Percentiles rank a stretch among this genome's conserved stretches.
Conservation (phyloP, 2,797 vertebrate genomes). For the Spea hammondii region DNA sequence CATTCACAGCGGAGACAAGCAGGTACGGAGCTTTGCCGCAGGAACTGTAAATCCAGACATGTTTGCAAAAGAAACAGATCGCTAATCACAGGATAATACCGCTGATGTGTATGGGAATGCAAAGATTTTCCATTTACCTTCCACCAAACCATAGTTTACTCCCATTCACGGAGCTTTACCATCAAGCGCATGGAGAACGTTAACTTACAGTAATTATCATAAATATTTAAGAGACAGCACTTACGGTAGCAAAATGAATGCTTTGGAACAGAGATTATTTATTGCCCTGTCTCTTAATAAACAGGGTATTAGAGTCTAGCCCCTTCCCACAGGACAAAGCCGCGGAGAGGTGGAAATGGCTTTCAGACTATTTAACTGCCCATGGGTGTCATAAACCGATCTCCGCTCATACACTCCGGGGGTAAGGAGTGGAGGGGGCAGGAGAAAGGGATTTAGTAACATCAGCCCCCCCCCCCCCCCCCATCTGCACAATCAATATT, state of each 20-base stretch:
- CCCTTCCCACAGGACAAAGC: neutral
- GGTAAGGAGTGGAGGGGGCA: neutral
- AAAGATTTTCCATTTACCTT: too few relatives aligned
- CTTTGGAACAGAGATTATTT: neutral
- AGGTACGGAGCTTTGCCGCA: neutral
- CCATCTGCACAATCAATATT: neutral
- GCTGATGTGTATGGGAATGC: too few relatives aligned
- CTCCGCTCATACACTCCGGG: neutral
- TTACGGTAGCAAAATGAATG: neutral
- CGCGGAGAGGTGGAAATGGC: neutral
- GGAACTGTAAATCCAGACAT: neutral
- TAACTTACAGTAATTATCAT: conserved; percentile 7
- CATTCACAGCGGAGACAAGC: neutral
- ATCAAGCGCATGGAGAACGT: neutral
- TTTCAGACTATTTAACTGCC: neutral
- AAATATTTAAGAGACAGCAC: conserved; percentile 24
- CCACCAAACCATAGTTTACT: neutral
- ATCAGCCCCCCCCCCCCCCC: neutral
- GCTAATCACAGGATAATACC: too few relatives aligned
- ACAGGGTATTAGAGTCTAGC: neutral
- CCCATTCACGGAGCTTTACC: neutral
- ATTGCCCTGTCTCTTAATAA: neutral
- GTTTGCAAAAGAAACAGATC: too few relatives aligned
- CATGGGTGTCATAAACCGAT: conserved; percentile 17
- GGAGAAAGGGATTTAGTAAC: neutral